Base-by-base conservation (phyloP, 2,888 invertebrate species). In the Drosophila pseudotakahashii region DNA sequence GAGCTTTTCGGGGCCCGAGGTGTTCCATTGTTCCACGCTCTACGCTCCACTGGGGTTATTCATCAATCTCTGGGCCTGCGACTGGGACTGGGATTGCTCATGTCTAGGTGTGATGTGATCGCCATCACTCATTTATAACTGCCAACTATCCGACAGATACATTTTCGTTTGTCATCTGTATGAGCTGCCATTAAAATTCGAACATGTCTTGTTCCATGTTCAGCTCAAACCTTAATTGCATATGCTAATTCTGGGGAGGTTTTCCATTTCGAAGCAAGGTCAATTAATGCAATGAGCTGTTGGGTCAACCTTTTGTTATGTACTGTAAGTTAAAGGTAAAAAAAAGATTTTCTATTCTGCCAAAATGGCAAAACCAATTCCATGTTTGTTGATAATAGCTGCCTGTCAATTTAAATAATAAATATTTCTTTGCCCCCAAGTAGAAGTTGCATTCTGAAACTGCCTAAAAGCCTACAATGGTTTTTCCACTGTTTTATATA, bases 121-220 rank as follows among this genome's bases (percentile, higher is more conserved):
- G 52, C 61, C 59, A 72, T 71, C 69, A 73, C 51, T 81, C 73
- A 84, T 76, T 69, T 70, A 48, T 67, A 61, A 69, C 57, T 74
- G 74, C 70, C 71, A 57, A 41, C 32, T 34, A 75, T 68, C 61
- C 61, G 54, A 45, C 64, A 73, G 69, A 63, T 63, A 57, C 53
- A 67, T 51, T 67, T 69, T 64, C 50, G 70, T 81, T 78, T 76
- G 78, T 76, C 74, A 78, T 71, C 63, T 68, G 73, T 73, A 75
- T 60, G 47, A 44, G 45, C 45, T 50, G 77, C 70, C 69, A 86
- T 87, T 79, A 77, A 67, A 70, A 77, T 78, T 69, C 52, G 61
- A 75, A 87, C 81, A 87, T 66, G 71, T 73, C 67, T 66, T 59
- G 13, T 66, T 70, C 52, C 75, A 67, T 82, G 82, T 77, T 70